Evolutionary conservation across 2,113 vertebrate genomes (phyloP).

Genomic region (Taxidea taxus): DNA sequence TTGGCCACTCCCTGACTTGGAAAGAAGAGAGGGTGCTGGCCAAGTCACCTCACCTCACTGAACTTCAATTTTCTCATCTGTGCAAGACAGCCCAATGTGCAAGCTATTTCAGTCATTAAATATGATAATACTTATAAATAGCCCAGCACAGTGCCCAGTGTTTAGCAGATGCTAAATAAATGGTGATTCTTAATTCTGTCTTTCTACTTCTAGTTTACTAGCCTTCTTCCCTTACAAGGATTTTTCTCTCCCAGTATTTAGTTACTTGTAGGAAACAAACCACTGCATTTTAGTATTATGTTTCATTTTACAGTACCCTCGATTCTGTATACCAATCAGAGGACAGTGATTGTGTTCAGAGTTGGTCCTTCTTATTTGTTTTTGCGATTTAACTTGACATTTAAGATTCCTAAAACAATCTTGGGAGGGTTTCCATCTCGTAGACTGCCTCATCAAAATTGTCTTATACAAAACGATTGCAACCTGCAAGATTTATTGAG

Average conservation of each 20-base stretch:
- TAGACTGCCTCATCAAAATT: not conserved
- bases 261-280: conserved; percentile 5
- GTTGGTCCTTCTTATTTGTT: conserved; percentile 8
- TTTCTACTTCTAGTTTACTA: not conserved
- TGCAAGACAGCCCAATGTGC: not conserved
- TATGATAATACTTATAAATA: not conserved
- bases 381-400: conserved; percentile 43
- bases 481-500: not conserved
- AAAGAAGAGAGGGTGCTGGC: not conserved
- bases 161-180: not conserved
- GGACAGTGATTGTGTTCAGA: not conserved
- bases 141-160: not conserved
- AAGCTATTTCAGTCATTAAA: not conserved
- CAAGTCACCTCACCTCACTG: not conserved
- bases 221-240: not conserved
- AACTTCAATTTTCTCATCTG: not conserved
- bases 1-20: not conserved
- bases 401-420: conserved; percentile 41
- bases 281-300: not conserved
- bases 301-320: not conserved
- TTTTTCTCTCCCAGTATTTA: not conserved
- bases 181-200: not conserved
- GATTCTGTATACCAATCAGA: not conserved
- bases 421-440: not conserved
- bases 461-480: not conserved